Evolutionary conservation across 2,113 vertebrate genomes (phyloP), one percentile per base, ranked within the genome.

Genomic region (Paedocypris sp.): DNA sequence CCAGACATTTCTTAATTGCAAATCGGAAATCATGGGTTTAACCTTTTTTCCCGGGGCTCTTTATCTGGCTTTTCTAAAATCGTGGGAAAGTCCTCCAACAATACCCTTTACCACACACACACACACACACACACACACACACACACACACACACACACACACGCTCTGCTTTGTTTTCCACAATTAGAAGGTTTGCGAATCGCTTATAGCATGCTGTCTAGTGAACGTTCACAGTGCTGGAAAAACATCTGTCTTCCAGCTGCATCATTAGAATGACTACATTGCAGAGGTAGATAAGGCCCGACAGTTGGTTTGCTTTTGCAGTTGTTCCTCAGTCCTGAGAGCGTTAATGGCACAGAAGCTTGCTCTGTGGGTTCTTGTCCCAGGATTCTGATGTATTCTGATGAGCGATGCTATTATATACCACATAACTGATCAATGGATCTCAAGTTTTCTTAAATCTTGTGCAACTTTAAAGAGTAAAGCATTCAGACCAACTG

Each of bases 401-500:
- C 33, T 39, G 13, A 26, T 18, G 33, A 54, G 49, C 9, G 11
- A 51, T 33, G 32, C 29, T 12, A 23, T 33, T 50, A 50, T 18
- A 54, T 35, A 38, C 33, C 16, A 26, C 38, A 54, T 26, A 54
- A 16, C 51, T 16, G 35, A 39, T 54, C 51, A 54, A 33, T 39
- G 51, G n/a, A 25, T 23, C 18, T 36, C 32, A 10, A n/a, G 49
- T 32, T 39, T 26, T 26, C 7, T 28, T 8, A 54, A 15, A 54
- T 32, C 35, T 28, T 39, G 20, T 18, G 51, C n/a, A n/a, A 35
- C 22, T 39, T 54, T 39, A 53, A 15, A 23, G 23, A 36, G 11
- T n/a, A 9, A 36, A 32, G 18, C 18, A 13, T 5, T 32, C 2
- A 16, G 19, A 54, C 22, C 5, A 41, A 19, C 3, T 48, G 4